Conservation (phyloP, 2,888 invertebrate species). For the Aplocera efformata region DNA sequence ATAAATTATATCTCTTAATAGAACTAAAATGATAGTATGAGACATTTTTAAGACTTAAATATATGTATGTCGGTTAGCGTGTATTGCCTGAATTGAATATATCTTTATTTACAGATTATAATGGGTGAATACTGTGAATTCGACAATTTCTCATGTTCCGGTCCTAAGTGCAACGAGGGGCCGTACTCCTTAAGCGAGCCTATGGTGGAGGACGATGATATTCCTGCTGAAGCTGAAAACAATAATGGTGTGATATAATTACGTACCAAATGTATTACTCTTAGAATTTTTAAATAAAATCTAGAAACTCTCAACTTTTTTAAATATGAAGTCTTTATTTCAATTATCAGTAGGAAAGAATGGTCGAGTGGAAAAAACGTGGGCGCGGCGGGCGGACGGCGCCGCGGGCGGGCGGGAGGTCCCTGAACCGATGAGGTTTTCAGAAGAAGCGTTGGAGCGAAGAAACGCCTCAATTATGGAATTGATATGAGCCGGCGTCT, state of each 20-base stretch:
- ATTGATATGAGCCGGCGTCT: conserved; percentile 76
- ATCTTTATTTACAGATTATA: conserved; percentile 44
- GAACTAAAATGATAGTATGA: no score
- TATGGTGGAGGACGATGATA: conserved; percentile 3
- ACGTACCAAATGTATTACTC: not conserved
- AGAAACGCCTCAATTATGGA: conserved; percentile 70
- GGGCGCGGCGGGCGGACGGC: no score
- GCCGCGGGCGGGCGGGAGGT: conserved; percentile 22
- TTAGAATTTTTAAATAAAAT: not conserved
- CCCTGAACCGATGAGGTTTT: conserved; percentile 42
- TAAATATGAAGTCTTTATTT: conserved; percentile 23
- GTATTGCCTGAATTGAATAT: not conserved
- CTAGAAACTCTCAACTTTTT: no score
- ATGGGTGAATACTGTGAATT: conserved; percentile 69
- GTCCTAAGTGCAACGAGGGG: conserved; percentile 65
- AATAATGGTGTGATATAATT: conserved; percentile 1
- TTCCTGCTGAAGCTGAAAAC: conserved; percentile 4
- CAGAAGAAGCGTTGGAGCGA: conserved; percentile 52
- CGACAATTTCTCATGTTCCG: conserved; percentile 70
- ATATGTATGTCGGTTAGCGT: no score
- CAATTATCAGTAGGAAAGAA: conserved; percentile 34
- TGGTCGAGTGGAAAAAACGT: conserved; percentile 28
- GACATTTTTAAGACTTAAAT: no score
- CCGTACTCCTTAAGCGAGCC: conserved; percentile 50
- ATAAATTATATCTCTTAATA: no score